These are phyloP conservation scores for Chaetoderma sp. DNA, from an alignment of 2,888 invertebrate genomes.

Conservation along the genomic window DNA sequence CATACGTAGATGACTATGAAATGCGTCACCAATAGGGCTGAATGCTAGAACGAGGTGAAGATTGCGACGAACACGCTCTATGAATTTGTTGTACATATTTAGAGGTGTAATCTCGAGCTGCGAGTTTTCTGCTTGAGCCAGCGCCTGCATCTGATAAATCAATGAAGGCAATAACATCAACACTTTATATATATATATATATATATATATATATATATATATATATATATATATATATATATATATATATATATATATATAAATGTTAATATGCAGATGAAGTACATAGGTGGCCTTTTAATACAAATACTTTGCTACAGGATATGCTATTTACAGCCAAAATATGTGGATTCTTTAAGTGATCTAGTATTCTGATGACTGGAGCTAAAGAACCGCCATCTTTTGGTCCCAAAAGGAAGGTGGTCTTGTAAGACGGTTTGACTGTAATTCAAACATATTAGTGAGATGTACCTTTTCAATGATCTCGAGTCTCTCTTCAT, in stretches of 20 bases:
- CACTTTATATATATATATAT: neutral
- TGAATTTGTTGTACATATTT: conserved; percentile 69
- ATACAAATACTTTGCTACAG: neutral
- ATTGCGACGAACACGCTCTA: conserved; percentile 63
- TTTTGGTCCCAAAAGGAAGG: too few relatives aligned
- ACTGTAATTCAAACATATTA: too few relatives aligned
- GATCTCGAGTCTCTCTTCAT: conserved; percentile 67
- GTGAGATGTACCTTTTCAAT: conserved; percentile 68
- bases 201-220: neutral
- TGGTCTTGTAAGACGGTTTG: too few relatives aligned
- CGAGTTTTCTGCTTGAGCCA: conserved; percentile 60
- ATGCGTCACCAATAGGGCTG: conserved; percentile 68
- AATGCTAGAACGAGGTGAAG: conserved; percentile 68
- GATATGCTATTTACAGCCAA: neutral
- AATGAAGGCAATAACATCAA: too few relatives aligned
- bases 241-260: too few relatives aligned
- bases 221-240: too few relatives aligned
- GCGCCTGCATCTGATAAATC: conserved; percentile 59
- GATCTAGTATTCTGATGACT: too few relatives aligned
- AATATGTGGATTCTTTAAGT: too few relatives aligned
- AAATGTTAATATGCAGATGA: neutral
- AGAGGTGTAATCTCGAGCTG: conserved; percentile 65
- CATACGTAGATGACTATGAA: conserved; percentile 67
- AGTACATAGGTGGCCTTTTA: neutral
- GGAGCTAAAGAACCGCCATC: too few relatives aligned